Evolutionary conservation across 2,797 vertebrate genomes (phyloP), one percentile per base, ranked within the genome.

Genomic region (Anomalospiza imberbis): DNA sequence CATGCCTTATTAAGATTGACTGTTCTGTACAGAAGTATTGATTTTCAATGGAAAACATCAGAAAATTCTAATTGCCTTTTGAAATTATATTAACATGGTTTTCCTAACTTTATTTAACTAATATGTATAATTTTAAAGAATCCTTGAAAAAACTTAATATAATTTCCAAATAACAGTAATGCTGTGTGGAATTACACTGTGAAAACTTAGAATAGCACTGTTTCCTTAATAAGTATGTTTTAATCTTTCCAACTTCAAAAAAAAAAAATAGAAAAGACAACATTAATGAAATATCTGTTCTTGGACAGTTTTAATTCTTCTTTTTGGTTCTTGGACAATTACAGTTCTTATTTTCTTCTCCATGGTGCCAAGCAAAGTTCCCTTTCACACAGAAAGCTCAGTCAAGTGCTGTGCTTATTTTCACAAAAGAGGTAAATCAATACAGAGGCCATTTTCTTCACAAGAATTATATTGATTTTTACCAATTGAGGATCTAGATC

Each of bases 111-210:
- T 48, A 47, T 79, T 58, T 36, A 47, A 66, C 71, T 15, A 66
- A 17, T 55, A 55, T 14, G 4, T 7, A 20, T 11, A 20, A 42
- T 36, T 36, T 28, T 24, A 9, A 38, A 42, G 29, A 66, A 53
- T 18, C 3, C 0, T 51, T 84, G 22, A 26, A 47, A 53, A 55
- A 62, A 12, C 17, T 17, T 34, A 36, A 13, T n/a, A 24, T 5
- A 0, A 4, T 57, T 91, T 80, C 4, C 58, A 75, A 66, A 71
- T 55, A 61, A 51, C 75, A 91, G 10, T 4, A 32, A 26, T 71
- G 17, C 19, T 53, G 12, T 45, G 9, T 5, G 8, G 40, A 34
- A 60, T 38, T 34, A 17, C 11, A 32, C 38, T 0, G 0, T 24
- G 32, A 70, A 63, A 79, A 74, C 7, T 55, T 32, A 70, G 26